phyloP scores from a whole-genome alignment of 2,888 invertebrate species.

The Drosophila putrida region DNA sequence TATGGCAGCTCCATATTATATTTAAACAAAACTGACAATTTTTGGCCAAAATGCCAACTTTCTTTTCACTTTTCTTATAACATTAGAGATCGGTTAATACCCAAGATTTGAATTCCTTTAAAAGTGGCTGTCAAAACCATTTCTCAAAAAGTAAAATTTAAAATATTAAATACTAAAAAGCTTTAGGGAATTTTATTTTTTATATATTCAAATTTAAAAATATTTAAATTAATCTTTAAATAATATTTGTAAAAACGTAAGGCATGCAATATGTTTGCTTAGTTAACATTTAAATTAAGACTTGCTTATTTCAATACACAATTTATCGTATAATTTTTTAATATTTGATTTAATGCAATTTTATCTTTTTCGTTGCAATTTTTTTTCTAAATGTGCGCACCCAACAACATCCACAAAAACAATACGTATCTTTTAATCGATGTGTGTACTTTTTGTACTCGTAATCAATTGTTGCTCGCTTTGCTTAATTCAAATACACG shows the following conservation, averaged over 20 bases:
- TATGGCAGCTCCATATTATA: too few relatives aligned
- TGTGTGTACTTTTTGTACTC: constrained; percentile 40
- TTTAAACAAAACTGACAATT: too few relatives aligned
- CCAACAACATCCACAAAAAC: constrained; percentile 11
- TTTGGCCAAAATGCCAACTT: too few relatives aligned
- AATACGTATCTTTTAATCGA: constrained; percentile 17
- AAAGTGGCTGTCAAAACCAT: too few relatives aligned
- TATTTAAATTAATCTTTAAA: background rate
- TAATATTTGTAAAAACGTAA: background rate
- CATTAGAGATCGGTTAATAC: too few relatives aligned
- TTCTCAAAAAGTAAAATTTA: too few relatives aligned
- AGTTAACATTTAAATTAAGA: constrained; percentile 6
- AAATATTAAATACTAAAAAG: background rate
- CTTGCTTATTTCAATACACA: constrained; percentile 9
- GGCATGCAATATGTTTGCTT: constrained; percentile 9
- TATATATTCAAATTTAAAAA: background rate
- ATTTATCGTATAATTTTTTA: constrained; percentile 7
- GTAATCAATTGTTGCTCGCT: constrained; percentile 43
- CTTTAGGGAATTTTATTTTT: background rate
- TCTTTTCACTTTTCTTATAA: too few relatives aligned
- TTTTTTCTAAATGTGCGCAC: constrained; percentile 20
- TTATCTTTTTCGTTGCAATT: constrained; percentile 15
- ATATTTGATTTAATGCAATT: constrained; percentile 5
- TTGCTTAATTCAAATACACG: constrained; percentile 44
- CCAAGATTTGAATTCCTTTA: too few relatives aligned